phyloP scores from a whole-genome alignment of 2,888 invertebrate species.

The Azorinus chamasolen region DNA sequence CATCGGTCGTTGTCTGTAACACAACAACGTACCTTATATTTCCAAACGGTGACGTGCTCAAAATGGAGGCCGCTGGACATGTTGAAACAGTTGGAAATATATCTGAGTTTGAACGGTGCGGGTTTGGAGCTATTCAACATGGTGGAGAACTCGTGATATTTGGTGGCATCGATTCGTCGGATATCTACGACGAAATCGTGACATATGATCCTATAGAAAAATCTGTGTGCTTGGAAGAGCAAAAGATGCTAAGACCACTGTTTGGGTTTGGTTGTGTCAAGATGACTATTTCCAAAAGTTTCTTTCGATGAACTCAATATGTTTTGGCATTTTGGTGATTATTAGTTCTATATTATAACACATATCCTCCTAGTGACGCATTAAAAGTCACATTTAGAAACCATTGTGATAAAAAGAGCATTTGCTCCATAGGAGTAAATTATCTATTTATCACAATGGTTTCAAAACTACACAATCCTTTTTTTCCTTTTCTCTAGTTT shows the following conservation, averaged over 20 bases:
- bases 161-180: slow-evolving; percentile 61
- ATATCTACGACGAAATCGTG: slow-evolving; percentile 51
- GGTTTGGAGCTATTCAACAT: slow-evolving; percentile 63
- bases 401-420: no score
- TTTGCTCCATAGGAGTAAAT: no score
- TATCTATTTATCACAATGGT: no score
- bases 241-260: slow-evolving; percentile 39
- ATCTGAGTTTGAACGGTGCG: slow-evolving; percentile 59
- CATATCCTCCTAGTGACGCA: no score
- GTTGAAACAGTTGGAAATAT: slow-evolving; percentile 48
- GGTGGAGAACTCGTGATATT: slow-evolving; percentile 54
- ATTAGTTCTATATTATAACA: no score
- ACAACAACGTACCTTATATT: slow-evolving; percentile 58
- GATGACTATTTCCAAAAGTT: slow-evolving; percentile 29
- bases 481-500: no score
- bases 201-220: slow-evolving; percentile 37
- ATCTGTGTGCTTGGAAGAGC: slow-evolving; percentile 8
- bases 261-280: slow-evolving; percentile 68
- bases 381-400: no score
- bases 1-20: slow-evolving; percentile 40
- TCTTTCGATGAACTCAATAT: slow-evolving; percentile 8
- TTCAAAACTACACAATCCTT: no score
- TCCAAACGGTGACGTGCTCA: slow-evolving; percentile 61
- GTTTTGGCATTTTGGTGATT: no score
- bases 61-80: slow-evolving; percentile 38